These are phyloP conservation scores for Sebastes dallii DNA, from an alignment of 2,797 vertebrate species.

Conservation along the genomic window DNA sequence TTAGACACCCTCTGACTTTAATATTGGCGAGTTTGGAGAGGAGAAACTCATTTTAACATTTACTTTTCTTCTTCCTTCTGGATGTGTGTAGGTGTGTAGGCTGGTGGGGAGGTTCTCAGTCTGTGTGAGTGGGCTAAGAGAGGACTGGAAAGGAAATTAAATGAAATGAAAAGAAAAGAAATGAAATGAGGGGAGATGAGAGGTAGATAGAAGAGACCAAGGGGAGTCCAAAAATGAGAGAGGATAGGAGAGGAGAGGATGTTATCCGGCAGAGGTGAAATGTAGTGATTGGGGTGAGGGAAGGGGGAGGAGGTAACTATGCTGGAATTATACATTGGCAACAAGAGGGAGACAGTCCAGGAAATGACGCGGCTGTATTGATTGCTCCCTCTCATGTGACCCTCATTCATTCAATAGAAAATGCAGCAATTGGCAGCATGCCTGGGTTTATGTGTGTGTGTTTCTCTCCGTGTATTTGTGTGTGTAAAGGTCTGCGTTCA, in stretches of 20 bases:
- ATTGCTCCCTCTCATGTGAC: conserved; percentile 41
- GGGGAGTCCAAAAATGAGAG: conserved; percentile 24
- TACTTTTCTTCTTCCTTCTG: conserved; percentile 14
- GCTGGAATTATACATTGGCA: conserved; percentile 42
- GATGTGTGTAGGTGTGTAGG: conserved; percentile 11
- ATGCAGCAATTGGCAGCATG: conserved; percentile 45
- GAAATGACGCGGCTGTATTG: conserved; percentile 49
- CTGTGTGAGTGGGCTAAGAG: conserved; percentile 46
- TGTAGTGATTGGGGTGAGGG: conserved; percentile 9
- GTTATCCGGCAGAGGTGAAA: conserved; percentile 20
- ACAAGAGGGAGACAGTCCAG: conserved; percentile 38
- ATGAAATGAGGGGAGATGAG: conserved; percentile 40
- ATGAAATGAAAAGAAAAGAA: conserved; percentile 53
- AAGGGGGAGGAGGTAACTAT: conserved; percentile 12
- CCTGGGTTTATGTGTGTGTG: conserved; percentile 27
- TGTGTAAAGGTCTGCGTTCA: conserved; percentile 17
- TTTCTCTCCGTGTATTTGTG: background rate
- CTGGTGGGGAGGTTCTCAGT: conserved; percentile 18
- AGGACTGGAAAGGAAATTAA: conserved; percentile 49
- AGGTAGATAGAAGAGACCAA: conserved; percentile 23
- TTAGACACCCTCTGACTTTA: conserved; percentile 28
- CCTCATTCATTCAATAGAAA: conserved; percentile 55
- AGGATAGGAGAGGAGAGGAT: conserved; percentile 13
- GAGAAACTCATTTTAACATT: conserved; percentile 44
- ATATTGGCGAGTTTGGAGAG: conserved; percentile 34